Percentiles rank a stretch among this genome's conserved stretches.
phyloP scores from a whole-genome alignment of 2,113 vertebrate genomes.

The Rhadina sibilatrix region DNA sequence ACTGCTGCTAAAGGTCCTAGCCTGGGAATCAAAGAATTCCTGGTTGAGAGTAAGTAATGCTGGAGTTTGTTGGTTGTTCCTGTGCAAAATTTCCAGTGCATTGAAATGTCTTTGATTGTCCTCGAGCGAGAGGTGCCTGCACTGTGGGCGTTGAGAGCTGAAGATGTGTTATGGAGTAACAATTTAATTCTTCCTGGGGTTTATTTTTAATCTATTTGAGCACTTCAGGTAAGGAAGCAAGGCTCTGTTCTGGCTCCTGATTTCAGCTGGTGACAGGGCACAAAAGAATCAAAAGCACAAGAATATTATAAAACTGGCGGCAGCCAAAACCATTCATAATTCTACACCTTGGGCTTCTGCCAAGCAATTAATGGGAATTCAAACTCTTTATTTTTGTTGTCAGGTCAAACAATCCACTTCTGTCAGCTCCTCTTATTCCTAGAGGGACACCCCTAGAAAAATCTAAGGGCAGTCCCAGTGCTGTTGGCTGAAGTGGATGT shows the following conservation, averaged over 20 bases:
- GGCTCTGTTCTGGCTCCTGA: not conserved
- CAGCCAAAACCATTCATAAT: not conserved
- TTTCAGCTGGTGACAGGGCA: not conserved
- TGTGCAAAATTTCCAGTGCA: not conserved
- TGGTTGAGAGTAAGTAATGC: not conserved
- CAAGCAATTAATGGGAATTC: not conserved
- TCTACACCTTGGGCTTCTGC: not conserved
- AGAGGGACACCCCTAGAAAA: not conserved
- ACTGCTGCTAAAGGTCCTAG: not conserved
- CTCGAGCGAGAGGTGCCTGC: not conserved
- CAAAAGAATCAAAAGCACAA: not conserved
- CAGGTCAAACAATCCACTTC: not conserved
- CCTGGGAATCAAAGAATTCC: not conserved
- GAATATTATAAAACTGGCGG: not conserved
- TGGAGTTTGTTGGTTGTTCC: not conserved
- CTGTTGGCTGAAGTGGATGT: not conserved
- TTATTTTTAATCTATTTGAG: not conserved
- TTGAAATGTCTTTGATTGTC: not conserved
- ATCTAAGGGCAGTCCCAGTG: not conserved
- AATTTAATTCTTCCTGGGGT: not conserved
- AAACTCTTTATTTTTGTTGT: constrained; percentile 9
- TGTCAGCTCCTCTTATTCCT: not conserved
- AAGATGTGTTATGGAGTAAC: not conserved
- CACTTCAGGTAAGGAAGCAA: not conserved
- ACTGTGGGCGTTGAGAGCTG: not conserved